Conservation (phyloP, 2,888 invertebrate genomes). For the Agonopterix alstromeriana region DNA sequence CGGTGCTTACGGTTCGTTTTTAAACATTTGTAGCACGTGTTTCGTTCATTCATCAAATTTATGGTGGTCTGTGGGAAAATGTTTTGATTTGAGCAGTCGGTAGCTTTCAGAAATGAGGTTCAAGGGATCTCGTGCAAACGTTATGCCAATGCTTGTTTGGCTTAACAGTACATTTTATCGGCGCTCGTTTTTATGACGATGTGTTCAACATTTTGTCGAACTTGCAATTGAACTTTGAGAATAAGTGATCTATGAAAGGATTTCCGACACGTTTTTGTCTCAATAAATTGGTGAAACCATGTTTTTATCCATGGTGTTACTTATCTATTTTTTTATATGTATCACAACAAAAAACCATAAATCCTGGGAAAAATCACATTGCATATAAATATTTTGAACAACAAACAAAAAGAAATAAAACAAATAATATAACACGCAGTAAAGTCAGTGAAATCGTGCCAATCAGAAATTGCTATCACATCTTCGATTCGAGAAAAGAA, state of each 20-base stretch:
- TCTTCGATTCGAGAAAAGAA: slow-evolving; percentile 38
- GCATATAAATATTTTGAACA: no score
- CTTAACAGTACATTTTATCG: slow-evolving; percentile 23
- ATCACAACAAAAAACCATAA: no score
- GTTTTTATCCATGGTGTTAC: no score
- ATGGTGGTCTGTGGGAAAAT: slow-evolving; percentile 71
- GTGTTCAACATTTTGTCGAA: not conserved
- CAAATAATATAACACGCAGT: not conserved
- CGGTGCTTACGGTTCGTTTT: slow-evolving; percentile 71
- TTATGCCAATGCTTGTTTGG: slow-evolving; percentile 23
- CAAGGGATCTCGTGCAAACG: slow-evolving; percentile 21
- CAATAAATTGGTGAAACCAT: no score
- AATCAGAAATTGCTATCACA: slow-evolving; percentile 27
- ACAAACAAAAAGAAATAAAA: no score
- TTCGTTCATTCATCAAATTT: slow-evolving; percentile 76
- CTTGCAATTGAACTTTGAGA: no score
- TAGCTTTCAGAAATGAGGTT: slow-evolving; percentile 29
- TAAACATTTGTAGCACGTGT: slow-evolving; percentile 75
- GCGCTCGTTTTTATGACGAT: slow-evolving; percentile 1
- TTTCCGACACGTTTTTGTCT: no score
- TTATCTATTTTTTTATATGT: no score
- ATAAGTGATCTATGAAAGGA: no score
- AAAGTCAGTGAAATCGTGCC: slow-evolving; percentile 22
- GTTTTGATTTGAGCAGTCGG: slow-evolving; percentile 55
- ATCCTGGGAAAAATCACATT: no score